A percentile compares a stretch with the other conserved stretches of the same genome.
These are phyloP conservation scores for Nymphalis urticae DNA, from an alignment of 2,888 invertebrate species.

Conservation along the genomic window DNA sequence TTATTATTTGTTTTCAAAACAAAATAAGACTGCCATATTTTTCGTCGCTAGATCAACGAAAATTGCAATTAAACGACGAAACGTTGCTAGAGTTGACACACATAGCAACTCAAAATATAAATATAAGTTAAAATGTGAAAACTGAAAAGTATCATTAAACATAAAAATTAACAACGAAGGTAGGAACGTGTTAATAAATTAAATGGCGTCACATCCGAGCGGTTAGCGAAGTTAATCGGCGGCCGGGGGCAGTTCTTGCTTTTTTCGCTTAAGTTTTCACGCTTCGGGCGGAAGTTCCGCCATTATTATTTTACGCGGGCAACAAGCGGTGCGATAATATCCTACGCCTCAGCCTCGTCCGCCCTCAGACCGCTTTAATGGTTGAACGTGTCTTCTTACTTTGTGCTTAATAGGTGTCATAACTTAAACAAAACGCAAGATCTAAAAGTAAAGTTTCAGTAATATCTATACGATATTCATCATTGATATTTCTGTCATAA, in stretches of 20 bases:
- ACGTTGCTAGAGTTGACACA: too few species aligned
- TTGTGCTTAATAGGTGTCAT: constrained; percentile 78
- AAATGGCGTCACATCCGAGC: constrained; percentile 78
- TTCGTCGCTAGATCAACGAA: too few species aligned
- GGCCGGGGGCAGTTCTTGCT: constrained; percentile 77
- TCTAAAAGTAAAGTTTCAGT: constrained; percentile 60
- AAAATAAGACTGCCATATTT: too few species aligned
- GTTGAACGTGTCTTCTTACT: constrained; percentile 78
- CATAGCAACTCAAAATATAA: not conserved
- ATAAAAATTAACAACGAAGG: constrained; percentile 57
- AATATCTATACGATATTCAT: constrained; percentile 27
- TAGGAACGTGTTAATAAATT: constrained; percentile 80
- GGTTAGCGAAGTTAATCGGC: constrained; percentile 71
- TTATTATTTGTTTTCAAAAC: too few species aligned
- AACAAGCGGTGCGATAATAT: constrained; percentile 83
- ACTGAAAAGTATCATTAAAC: constrained; percentile 69
- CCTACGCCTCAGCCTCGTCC: constrained; percentile 66
- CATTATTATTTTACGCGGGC: constrained; percentile 83
- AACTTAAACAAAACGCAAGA: constrained; percentile 74
- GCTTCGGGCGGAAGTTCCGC: constrained; percentile 81
- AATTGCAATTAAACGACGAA: too few species aligned
- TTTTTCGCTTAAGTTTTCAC: constrained; percentile 78
- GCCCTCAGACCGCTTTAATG: constrained; percentile 70
- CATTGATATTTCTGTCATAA: constrained; percentile 6
- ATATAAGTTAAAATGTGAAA: constrained; percentile 44